phyloP scores from a whole-genome alignment of 1,140 invertebrate genomes.

The Dinoponera quadriceps region DNA sequence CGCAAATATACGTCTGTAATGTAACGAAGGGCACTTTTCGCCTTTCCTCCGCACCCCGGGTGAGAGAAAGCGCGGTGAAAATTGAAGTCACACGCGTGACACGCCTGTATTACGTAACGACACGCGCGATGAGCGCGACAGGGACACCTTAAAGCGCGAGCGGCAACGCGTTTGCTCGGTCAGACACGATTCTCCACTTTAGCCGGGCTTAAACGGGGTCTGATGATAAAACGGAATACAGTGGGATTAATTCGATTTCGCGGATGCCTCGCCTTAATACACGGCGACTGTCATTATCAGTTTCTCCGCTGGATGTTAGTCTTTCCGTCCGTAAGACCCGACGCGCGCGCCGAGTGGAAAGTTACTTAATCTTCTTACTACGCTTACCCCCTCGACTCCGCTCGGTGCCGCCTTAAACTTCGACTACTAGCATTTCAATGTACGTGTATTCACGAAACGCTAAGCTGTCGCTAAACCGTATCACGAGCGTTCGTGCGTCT shows the following conservation, averaged over 20 bases:
- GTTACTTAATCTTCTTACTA: slow-evolving; percentile 70
- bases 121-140: not conserved
- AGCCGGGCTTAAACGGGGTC: slow-evolving; percentile 48
- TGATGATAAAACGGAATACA: slow-evolving; percentile 49
- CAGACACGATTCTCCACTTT: slow-evolving; percentile 58
- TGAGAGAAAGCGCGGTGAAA: no score
- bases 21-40: no score
- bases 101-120: not conserved
- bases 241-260: slow-evolving; percentile 59
- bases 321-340: slow-evolving; percentile 57
- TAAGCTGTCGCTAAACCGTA: slow-evolving; percentile 50
- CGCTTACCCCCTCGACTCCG: slow-evolving; percentile 50
- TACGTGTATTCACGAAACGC: slow-evolving; percentile 47
- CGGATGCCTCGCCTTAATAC: slow-evolving; percentile 58
- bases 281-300: slow-evolving; percentile 67
- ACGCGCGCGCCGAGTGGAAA: slow-evolving; percentile 57
- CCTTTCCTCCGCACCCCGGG: no score
- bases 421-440: slow-evolving; percentile 50
- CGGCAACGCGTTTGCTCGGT: slow-evolving; percentile 50
- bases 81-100: not conserved
- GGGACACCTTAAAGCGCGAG: slow-evolving; percentile 15
- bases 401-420: slow-evolving; percentile 59
- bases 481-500: slow-evolving; percentile 26
- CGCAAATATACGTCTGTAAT: no score
- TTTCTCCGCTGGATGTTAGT: slow-evolving; percentile 64